These are phyloP conservation scores for Actinia equina DNA, from an alignment of 64 coral and sea anemone species.

Conservation along the genomic window DNA sequence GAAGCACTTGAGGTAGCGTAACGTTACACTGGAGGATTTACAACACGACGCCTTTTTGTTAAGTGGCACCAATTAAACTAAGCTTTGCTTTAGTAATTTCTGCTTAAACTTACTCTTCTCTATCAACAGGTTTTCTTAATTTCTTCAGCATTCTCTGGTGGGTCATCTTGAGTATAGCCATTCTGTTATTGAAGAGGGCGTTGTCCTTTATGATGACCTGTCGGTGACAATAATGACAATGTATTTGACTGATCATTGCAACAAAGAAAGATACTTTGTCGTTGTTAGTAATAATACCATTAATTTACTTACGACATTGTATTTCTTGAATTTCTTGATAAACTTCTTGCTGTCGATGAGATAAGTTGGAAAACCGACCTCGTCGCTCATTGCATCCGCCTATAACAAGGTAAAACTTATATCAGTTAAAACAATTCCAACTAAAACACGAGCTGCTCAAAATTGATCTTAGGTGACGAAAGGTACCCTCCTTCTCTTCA, in stretches of 20 bases:
- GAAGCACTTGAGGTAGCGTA: no score
- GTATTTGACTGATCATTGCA: background rate
- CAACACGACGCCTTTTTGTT: no score
- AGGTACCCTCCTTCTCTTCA: no score
- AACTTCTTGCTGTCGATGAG: slow-evolving; percentile 61
- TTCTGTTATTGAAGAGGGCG: slow-evolving; percentile 86
- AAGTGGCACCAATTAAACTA: no score
- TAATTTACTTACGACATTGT: slow-evolving; percentile 52
- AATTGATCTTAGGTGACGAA: no score
- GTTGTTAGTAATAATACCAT: background rate
- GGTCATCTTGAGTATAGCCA: slow-evolving; percentile 88
- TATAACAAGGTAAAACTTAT: slow-evolving; percentile 10
- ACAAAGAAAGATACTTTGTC: no score
- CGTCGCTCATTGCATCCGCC: slow-evolving; percentile 85
- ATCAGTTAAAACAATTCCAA: background rate
- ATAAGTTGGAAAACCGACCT: slow-evolving; percentile 80
- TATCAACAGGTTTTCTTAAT: slow-evolving; percentile 88
- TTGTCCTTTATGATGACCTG: slow-evolving; percentile 66
- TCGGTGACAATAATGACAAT: background rate
- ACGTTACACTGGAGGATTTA: no score
- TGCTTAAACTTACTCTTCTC: slow-evolving; percentile 91
- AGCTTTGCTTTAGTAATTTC: background rate
- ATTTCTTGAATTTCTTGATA: slow-evolving; percentile 77
- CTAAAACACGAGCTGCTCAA: background rate
- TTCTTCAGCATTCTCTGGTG: slow-evolving; percentile 92